Conservation (phyloP, 2,888 invertebrate species). For the Homarus gammarus region DNA sequence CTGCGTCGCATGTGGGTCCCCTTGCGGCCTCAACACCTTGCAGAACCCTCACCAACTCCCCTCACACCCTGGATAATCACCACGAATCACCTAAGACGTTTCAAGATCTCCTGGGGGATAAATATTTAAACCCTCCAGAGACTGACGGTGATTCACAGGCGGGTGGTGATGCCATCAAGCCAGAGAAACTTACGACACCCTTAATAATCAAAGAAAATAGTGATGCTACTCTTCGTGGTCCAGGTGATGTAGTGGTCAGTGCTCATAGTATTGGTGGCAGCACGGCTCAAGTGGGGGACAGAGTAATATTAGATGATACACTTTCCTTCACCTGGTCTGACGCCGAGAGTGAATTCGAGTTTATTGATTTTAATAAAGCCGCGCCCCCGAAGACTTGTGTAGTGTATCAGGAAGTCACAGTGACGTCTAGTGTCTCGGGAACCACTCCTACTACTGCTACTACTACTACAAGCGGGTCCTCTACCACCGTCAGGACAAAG, state of each 20-base stretch:
- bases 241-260: neutral
- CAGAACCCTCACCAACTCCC: neutral
- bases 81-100: conserved; percentile 54
- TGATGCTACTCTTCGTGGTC: neutral
- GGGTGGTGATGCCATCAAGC: conserved; percentile 2
- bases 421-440: neutral
- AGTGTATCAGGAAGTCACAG: conserved; percentile 53
- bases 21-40: conserved; percentile 24
- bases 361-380: conserved; percentile 62
- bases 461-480: neutral
- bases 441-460: conserved; percentile 17
- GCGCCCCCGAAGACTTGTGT: conserved; percentile 67
- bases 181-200: neutral
- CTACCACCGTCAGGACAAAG: neutral
- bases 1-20: conserved; percentile 45
- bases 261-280: too few species aligned
- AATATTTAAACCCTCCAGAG: conserved; percentile 57
- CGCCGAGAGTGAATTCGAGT: conserved; percentile 71
- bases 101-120: conserved; percentile 51
- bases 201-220: conserved; percentile 38
- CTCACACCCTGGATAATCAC: neutral
- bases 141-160: conserved; percentile 41
- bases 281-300: neutral
- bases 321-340: conserved; percentile 66
- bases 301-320: conserved; percentile 31